Conservation (phyloP, 2,888 invertebrate genomes). For the Fabriciana adippe region DNA sequence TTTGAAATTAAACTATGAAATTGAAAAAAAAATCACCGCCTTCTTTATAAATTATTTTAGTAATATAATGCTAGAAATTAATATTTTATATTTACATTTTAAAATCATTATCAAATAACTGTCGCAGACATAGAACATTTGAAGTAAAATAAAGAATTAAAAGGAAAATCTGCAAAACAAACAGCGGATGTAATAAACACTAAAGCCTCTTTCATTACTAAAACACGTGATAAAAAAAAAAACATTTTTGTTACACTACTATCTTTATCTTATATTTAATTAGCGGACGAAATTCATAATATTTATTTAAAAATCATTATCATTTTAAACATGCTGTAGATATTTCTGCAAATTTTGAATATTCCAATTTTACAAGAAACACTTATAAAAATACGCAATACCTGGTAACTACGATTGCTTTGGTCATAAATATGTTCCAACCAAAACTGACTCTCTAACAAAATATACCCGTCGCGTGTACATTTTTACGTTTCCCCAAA, state of each 20-base stretch:
- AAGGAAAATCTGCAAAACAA: not conserved
- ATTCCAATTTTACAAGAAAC: constrained; percentile 24
- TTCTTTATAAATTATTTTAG: not conserved
- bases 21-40: constrained; percentile 14
- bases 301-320: constrained; percentile 28
- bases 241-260: constrained; percentile 42
- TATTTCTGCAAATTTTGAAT: constrained; percentile 26
- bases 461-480: constrained; percentile 34
- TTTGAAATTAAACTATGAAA: constrained; percentile 36
- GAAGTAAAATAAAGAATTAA: constrained; percentile 9
- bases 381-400: constrained; percentile 36
- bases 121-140: constrained; percentile 1
- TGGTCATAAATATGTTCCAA: constrained; percentile 30
- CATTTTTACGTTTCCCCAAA: constrained; percentile 31
- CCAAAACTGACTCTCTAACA: constrained; percentile 21
- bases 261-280: constrained; percentile 41
- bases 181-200: constrained; percentile 8
- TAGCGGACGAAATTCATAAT: constrained; percentile 41
- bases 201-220: constrained; percentile 28
- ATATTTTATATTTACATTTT: constrained; percentile 14
- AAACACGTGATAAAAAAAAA: constrained; percentile 40
- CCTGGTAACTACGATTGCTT: constrained; percentile 36
- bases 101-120: not conserved
- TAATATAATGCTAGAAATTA: constrained; percentile 5
- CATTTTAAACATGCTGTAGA: constrained; percentile 32